A percentile compares a stretch with the other conserved stretches of the same genome.
Evolutionary conservation across 2,797 vertebrate genomes (phyloP).

Genomic region (Pantherophis vulpinus): DNA sequence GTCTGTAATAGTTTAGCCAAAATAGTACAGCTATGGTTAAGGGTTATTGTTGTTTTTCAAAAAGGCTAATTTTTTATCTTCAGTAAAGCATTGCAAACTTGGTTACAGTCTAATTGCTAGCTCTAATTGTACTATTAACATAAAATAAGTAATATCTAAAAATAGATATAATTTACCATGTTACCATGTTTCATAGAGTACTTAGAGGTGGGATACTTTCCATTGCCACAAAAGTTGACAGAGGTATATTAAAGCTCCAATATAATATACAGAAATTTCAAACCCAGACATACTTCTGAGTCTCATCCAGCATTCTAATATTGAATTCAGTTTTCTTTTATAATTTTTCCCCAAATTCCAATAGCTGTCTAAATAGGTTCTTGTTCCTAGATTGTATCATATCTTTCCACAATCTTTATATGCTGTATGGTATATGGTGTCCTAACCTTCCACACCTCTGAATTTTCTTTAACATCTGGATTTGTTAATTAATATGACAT

Average conservation of each 20-base stretch:
- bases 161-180: background rate
- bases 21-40: too few relatives aligned
- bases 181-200: background rate
- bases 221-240: background rate
- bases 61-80: background rate
- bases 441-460: background rate
- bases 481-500: background rate
- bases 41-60: background rate
- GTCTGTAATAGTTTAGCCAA: too few relatives aligned
- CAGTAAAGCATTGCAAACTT: background rate
- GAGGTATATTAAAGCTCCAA: background rate
- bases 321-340: background rate
- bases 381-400: background rate
- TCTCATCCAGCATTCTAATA: background rate
- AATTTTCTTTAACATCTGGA: background rate
- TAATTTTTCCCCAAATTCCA: too few relatives aligned
- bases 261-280: background rate
- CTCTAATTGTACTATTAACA: background rate
- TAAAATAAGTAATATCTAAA: background rate
- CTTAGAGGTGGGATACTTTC: too few relatives aligned
- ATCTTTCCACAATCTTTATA: background rate
- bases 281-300: background rate
- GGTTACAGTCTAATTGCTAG: background rate
- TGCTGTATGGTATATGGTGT: background rate
- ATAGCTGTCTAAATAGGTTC: background rate